Percentiles rank a stretch among this genome's conserved stretches.
Evolutionary conservation across 2,113 vertebrate genomes (phyloP).

Genomic region (Oreochromis aureus): DNA sequence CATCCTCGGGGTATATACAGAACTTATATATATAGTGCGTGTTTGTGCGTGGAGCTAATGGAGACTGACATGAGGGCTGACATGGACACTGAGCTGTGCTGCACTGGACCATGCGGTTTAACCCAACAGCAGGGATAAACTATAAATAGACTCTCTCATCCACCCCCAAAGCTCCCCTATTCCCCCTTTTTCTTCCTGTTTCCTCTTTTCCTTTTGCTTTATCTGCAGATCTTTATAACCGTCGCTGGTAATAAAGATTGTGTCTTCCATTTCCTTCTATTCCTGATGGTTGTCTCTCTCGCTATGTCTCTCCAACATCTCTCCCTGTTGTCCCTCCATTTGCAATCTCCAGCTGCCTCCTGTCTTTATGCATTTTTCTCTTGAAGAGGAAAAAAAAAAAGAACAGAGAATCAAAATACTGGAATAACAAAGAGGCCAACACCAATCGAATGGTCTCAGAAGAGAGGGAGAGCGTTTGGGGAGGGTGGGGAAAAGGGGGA

Average conservation of each 20-base stretch:
- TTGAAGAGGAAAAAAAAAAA: background rate
- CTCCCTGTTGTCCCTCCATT: background rate
- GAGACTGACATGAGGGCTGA: constrained; percentile 42
- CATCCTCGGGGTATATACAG: background rate
- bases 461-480: background rate
- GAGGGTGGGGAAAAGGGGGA: background rate
- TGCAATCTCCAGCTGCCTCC: background rate
- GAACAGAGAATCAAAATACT: background rate
- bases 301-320: background rate
- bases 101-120: constrained; percentile 36
- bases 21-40: background rate
- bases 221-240: constrained; percentile 15
- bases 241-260: background rate
- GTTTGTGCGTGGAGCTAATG: constrained; percentile 17
- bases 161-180: background rate
- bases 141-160: constrained; percentile 63
- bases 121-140: constrained; percentile 62
- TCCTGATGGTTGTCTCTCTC: background rate
- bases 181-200: background rate
- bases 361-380: background rate
- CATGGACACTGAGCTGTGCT: constrained; percentile 57
- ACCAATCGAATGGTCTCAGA: constrained; percentile 18
- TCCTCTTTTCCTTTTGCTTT: constrained; percentile 6
- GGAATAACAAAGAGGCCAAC: constrained; percentile 24
- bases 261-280: background rate